Evolutionary conservation across 2,888 invertebrate genomes (phyloP).

Genomic region (Syrista parreyssii): DNA sequence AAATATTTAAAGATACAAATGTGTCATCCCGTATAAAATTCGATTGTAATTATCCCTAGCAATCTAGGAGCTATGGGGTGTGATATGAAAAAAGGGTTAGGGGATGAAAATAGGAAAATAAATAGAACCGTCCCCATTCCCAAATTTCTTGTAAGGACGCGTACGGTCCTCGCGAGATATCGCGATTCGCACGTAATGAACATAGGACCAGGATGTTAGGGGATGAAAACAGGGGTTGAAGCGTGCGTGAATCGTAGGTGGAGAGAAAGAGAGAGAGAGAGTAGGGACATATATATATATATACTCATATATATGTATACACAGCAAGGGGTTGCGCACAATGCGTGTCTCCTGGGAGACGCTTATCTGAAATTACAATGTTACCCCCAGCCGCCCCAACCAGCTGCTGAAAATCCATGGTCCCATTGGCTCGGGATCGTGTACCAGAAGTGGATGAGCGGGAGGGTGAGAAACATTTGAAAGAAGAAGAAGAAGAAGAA

Average conservation of each 20-base stretch:
- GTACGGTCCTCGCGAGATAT: slow-evolving; percentile 37
- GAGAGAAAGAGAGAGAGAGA: slow-evolving; percentile 11
- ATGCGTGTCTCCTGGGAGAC: slow-evolving; percentile 64
- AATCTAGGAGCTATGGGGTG: neutral
- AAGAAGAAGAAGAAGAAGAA: slow-evolving; percentile 10
- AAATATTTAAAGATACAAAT: no score
- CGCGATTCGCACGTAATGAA: slow-evolving; percentile 44
- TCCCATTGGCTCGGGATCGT: slow-evolving; percentile 30
- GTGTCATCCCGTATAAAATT: no score
- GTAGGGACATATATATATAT: neutral
- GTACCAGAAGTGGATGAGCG: slow-evolving; percentile 21
- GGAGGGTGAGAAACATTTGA: slow-evolving; percentile 13
- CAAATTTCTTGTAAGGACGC: neutral
- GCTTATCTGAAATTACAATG: slow-evolving; percentile 66
- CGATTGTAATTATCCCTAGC: neutral
- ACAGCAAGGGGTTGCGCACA: slow-evolving; percentile 44
- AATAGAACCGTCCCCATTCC: neutral
- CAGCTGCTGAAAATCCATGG: slow-evolving; percentile 48
- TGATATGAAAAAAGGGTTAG: neutral
- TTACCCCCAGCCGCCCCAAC: slow-evolving; percentile 51
- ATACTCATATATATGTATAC: neutral
- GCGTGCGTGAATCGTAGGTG: slow-evolving; percentile 13
- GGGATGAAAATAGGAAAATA: neutral
- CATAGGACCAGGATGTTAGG: slow-evolving; percentile 18
- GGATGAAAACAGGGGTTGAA: slow-evolving; percentile 24